Evolutionary conservation across 2,113 vertebrate genomes (phyloP).

Genomic region (Pteronura brasiliensis): DNA sequence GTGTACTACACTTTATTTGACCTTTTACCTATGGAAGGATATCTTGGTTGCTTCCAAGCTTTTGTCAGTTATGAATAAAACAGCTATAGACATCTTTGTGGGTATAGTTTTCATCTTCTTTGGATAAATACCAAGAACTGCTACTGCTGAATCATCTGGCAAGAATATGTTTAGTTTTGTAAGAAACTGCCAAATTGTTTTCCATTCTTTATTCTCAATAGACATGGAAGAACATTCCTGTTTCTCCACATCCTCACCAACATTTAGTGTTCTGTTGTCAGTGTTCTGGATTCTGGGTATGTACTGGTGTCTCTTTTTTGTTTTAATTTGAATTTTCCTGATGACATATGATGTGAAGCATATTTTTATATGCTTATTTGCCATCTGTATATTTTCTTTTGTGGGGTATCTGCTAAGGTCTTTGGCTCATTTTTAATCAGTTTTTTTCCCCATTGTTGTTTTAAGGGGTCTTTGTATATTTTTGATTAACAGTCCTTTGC

Average conservation of each 20-base stretch:
- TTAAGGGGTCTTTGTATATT: not conserved
- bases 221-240: not conserved
- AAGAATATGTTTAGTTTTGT: not conserved
- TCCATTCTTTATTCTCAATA: too few species aligned
- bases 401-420: not conserved
- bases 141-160: not conserved
- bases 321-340: not conserved
- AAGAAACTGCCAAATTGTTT: not conserved
- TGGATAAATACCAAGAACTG: not conserved
- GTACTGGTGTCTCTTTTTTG: not conserved
- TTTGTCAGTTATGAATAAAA: not conserved
- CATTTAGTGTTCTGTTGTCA: not conserved
- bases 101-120: not conserved
- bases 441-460: not conserved
- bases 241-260: not conserved
- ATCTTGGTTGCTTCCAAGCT: not conserved
- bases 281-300: not conserved
- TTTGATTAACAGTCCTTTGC: not conserved
- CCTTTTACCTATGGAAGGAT: not conserved
- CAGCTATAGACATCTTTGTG: not conserved
- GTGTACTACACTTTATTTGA: not conserved
- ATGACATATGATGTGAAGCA: not conserved
- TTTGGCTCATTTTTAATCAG: not conserved
- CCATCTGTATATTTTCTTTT: not conserved
- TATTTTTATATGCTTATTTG: not conserved